phyloP scores from a whole-genome alignment of 2,113 vertebrate species.

The Aphyosemion australe region DNA sequence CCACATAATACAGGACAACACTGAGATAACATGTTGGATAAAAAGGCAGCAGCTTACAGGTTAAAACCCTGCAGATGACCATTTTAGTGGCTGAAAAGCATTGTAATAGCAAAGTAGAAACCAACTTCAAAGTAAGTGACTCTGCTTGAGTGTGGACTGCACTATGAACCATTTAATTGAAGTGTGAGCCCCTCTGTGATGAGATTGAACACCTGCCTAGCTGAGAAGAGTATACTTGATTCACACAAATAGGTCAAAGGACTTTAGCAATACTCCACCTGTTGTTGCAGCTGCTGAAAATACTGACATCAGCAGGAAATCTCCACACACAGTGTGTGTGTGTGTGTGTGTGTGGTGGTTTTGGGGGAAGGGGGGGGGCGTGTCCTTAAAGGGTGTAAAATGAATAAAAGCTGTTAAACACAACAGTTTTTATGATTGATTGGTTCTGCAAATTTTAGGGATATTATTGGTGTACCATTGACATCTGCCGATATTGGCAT shows the following conservation, averaged over 20 bases:
- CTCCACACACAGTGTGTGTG: too few relatives aligned
- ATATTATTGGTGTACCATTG: too few relatives aligned
- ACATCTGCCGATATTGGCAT: too few relatives aligned
- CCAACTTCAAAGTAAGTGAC: not conserved
- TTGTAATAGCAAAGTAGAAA: not conserved
- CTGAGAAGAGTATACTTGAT: conserved; percentile 4
- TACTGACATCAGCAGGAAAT: not conserved
- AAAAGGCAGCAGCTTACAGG: not conserved
- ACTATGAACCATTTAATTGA: conserved; percentile 1
- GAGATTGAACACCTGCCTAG: not conserved
- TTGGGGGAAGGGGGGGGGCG: too few relatives aligned
- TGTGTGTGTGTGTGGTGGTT: too few relatives aligned
- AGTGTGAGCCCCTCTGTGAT: not conserved
- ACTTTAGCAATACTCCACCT: not conserved
- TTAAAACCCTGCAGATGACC: not conserved
- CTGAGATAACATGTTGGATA: not conserved
- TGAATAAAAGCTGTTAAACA: not conserved
- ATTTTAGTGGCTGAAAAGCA: not conserved
- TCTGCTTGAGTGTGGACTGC: not conserved
- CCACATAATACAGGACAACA: not conserved
- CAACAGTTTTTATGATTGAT: not conserved
- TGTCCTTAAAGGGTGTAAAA: too few relatives aligned
- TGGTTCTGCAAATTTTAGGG: not conserved
- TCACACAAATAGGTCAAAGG: not conserved
- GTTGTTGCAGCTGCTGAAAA: not conserved